Evolutionary conservation across 1,140 invertebrate species (phyloP).

Genomic region (Papilio glaucus): DNA sequence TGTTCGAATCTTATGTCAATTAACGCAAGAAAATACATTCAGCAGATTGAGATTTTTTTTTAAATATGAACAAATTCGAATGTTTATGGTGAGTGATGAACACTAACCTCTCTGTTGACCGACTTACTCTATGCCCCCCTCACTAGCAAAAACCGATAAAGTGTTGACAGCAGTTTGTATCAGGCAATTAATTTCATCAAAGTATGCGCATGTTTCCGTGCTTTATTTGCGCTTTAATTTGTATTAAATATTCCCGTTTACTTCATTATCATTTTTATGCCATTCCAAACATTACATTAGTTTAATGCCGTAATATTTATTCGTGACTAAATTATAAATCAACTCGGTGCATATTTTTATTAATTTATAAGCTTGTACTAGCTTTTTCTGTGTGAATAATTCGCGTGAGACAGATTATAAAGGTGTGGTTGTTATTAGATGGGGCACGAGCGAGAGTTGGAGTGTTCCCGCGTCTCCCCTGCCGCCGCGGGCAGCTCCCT

Average conservation of each 20-base stretch:
- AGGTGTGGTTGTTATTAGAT: constrained; percentile 47
- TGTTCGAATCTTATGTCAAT: too few relatives aligned
- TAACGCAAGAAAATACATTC: too few relatives aligned
- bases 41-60: too few relatives aligned
- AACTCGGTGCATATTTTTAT: background rate
- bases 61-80: too few relatives aligned
- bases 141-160: too few relatives aligned
- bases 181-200: background rate
- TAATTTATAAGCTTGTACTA: background rate
- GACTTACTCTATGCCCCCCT: too few relatives aligned
- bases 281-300: background rate
- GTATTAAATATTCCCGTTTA: background rate
- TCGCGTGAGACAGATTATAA: background rate
- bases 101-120: too few relatives aligned
- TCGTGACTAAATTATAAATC: background rate
- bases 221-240: constrained; percentile 26
- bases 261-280: constrained; percentile 24
- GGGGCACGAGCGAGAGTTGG: constrained; percentile 76
- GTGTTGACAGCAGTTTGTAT: background rate
- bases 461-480: constrained; percentile 79
- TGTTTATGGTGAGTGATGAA: too few relatives aligned
- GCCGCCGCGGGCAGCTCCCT: constrained; percentile 75
- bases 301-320: too few relatives aligned
- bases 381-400: background rate
- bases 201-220: constrained; percentile 13